These are phyloP conservation scores for Labia minor DNA, from an alignment of 2,888 invertebrate genomes.

Conservation along the genomic window DNA sequence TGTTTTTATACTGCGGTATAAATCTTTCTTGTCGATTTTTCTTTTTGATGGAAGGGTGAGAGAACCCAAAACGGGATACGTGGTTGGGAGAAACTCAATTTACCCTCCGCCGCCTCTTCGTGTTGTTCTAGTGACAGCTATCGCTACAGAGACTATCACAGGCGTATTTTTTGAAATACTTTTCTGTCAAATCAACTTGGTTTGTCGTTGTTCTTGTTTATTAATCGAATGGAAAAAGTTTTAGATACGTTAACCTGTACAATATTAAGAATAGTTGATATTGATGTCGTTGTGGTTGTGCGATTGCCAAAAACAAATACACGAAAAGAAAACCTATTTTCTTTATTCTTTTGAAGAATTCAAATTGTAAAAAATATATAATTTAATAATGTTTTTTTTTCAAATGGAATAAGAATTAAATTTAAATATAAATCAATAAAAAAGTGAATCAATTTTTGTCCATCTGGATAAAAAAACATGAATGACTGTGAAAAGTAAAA, in stretches of 20 bases:
- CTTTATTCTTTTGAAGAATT: no score
- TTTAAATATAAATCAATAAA: no score
- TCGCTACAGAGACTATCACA: not conserved
- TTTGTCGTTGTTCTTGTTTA: not conserved
- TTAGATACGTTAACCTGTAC: not conserved
- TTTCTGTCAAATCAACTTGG: slow-evolving; percentile 1
- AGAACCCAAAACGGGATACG: not conserved
- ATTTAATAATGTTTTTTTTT: no score
- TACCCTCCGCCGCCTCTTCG: not conserved
- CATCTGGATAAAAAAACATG: no score
- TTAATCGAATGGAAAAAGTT: slow-evolving; percentile 13
- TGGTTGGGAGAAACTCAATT: not conserved
- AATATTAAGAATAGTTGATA: not conserved
- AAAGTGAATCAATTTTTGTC: no score
- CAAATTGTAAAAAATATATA: no score
- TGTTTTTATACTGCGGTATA: not conserved
- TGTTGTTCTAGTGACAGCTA: not conserved
- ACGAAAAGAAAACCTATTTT: no score
- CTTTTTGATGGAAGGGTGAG: not conserved
- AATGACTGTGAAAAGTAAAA: no score
- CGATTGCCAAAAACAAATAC: no score
- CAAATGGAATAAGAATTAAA: no score
- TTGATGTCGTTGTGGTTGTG: not conserved
- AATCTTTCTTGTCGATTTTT: not conserved
- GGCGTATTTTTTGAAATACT: not conserved